Base-by-base conservation (phyloP, 2,888 invertebrate species). In the Netelia melanura region DNA sequence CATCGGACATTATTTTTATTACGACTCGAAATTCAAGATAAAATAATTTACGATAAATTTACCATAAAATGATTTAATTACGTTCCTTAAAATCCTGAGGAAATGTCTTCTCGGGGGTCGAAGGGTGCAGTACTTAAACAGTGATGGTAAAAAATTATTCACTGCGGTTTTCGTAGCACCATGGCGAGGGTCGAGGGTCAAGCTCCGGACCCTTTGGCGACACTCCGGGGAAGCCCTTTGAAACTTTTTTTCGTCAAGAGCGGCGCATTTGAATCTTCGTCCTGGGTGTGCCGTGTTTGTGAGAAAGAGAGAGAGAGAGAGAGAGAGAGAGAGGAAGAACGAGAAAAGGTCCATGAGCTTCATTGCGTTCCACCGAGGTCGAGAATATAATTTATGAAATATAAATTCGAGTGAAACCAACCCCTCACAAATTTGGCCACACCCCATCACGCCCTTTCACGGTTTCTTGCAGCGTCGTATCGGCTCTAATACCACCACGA, bases 371-470 rank as follows among this genome's bases (percentile, higher is more conserved):
- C 75, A 82, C 81, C 83, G 77, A 83, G 81, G 78, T 83, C 70
- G 72, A 52, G 65, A 77, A 72, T 77, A 72, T 87, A 85, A 88
- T 86, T 88, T 88, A 88, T 87, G 87, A 86, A 87, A 85, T 86
- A 87, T 87, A 88, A 87, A 86, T 87, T 87, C 79, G 79, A 84
- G 85, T 86, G 85, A 86, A 87, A 87, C 84, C 88, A 88, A 86
- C 91, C 92, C 90, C 88, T 87, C 90, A 91, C 90, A 91, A 92
- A 92, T 92, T 93, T 89, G 90, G 89, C 92, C 92, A 92, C 93
- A 91, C 92, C 93, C 90, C 88, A 90, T 87, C 91, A 92, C 91
- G 90, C 93, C 84, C 87, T 81, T 76, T 86, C 83, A 76, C 84
- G 87, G 87, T 87, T 86, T 86, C 83, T 86, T 67, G 80, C 65